A percentile compares a stretch with the other conserved stretches of the same genome.
Conservation (phyloP, 2,888 invertebrate genomes). For the Hirtodrosophila alboralis region DNA sequence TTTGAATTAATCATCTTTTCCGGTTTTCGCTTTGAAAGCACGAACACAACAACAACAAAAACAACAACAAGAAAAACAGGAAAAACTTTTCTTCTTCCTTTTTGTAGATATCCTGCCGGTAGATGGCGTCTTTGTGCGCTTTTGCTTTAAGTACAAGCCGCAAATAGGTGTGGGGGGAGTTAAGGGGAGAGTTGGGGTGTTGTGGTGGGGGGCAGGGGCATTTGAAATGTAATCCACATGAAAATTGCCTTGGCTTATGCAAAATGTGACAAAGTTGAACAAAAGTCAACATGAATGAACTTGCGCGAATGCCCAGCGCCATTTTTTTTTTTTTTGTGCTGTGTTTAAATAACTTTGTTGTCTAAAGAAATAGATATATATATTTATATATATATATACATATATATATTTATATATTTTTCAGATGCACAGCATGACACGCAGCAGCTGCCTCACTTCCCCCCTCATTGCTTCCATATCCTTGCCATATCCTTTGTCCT, state of each 20-base stretch:
- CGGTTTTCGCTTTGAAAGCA: constrained; percentile 61
- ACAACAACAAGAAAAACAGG: background rate
- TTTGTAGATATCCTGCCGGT: constrained; percentile 28
- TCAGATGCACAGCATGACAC: constrained; percentile 48
- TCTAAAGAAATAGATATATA: background rate
- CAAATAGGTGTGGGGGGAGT: background rate
- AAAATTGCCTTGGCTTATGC: constrained; percentile 77
- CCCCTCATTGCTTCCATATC: background rate
- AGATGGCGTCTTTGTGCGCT: constrained; percentile 31
- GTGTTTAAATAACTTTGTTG: constrained; percentile 6
- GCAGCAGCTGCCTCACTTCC: background rate
- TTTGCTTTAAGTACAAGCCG: constrained; percentile 19
- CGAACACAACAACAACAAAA: constrained; percentile 27
- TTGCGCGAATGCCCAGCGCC: constrained; percentile 1
- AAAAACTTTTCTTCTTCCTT: constrained; percentile 25
- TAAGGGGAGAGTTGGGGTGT: constrained; percentile 3
- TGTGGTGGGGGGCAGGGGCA: constrained; percentile 23
- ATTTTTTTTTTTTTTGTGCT: background rate
- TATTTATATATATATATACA: background rate
- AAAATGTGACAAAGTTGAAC: constrained; percentile 65
- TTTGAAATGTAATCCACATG: constrained; percentile 78
- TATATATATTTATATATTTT: constrained; percentile 14
- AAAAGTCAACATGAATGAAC: constrained; percentile 29
- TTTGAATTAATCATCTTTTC: constrained; percentile 84
- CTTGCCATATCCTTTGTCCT: background rate